Percentiles rank a stretch among this genome's conserved stretches.
Conservation (phyloP, 2,888 invertebrate genomes). For the Drosophila kambysellisi region DNA sequence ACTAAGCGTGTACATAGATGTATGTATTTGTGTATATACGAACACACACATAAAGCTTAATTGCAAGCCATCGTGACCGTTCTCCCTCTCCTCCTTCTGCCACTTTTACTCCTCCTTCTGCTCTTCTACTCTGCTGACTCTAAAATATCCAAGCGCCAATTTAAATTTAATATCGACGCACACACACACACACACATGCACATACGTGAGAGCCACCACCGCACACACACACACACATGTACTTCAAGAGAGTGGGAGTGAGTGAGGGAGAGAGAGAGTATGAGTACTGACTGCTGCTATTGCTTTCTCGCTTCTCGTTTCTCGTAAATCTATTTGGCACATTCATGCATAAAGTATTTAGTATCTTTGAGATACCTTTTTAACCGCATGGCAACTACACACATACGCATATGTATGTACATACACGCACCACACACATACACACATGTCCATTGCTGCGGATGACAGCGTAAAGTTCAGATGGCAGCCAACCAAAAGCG, state of each 20-base stretch:
- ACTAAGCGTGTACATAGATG: slow-evolving; percentile 52
- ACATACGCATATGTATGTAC: slow-evolving; percentile 34
- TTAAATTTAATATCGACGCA: slow-evolving; percentile 81
- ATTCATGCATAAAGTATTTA: slow-evolving; percentile 82
- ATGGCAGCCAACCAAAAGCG: slow-evolving; percentile 78
- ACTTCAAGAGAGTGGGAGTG: slow-evolving; percentile 8
- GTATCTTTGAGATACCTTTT: slow-evolving; percentile 82
- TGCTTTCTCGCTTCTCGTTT: slow-evolving; percentile 53
- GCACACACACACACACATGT: slow-evolving; percentile 36
- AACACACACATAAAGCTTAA: slow-evolving; percentile 61
- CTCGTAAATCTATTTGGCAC: slow-evolving; percentile 83
- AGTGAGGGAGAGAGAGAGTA: background rate
- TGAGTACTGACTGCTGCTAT: slow-evolving; percentile 21
- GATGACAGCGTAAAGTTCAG: slow-evolving; percentile 65
- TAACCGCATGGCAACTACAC: slow-evolving; percentile 80
- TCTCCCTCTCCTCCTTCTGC: slow-evolving; percentile 20
- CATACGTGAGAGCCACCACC: slow-evolving; percentile 60
- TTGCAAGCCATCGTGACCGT: slow-evolving; percentile 75
- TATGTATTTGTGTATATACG: slow-evolving; percentile 10
- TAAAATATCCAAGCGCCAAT: slow-evolving; percentile 80
- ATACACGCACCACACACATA: slow-evolving; percentile 18
- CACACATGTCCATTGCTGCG: slow-evolving; percentile 28
- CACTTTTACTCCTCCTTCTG: slow-evolving; percentile 1
- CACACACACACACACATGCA: slow-evolving; percentile 43
- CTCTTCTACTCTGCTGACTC: slow-evolving; percentile 37